Evolutionary conservation across 2,797 vertebrate genomes (phyloP).

Genomic region (Agapornis canus): DNA sequence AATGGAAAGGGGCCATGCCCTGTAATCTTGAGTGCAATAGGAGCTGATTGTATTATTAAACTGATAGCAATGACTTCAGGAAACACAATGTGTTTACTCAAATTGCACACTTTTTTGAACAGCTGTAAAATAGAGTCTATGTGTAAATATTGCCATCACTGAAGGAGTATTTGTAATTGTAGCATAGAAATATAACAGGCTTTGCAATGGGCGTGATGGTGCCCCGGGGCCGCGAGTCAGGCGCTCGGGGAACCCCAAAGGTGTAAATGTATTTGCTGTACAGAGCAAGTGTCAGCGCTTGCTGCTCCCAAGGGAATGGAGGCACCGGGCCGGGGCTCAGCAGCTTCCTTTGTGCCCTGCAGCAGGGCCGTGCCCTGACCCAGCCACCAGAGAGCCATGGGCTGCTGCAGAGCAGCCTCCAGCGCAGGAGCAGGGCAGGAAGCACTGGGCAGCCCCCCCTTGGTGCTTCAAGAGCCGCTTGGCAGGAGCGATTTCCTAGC

Average conservation of each 20-base stretch:
- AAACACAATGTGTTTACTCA: slow-evolving; percentile 70
- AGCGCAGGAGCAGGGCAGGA: not conserved
- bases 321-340: not conserved
- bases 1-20: slow-evolving; percentile 45
- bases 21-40: slow-evolving; percentile 79
- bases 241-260: slow-evolving; percentile 18
- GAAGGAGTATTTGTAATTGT: slow-evolving; percentile 69
- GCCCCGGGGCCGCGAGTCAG: not conserved
- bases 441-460: not conserved
- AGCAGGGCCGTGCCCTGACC: not conserved
- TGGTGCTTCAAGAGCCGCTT: not conserved
- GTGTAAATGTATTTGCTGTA: slow-evolving; percentile 65
- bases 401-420: not conserved
- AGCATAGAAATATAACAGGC: slow-evolving; percentile 51
- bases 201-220: slow-evolving; percentile 1
- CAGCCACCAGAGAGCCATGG: rapidly evolving
- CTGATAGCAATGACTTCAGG: slow-evolving; percentile 70
- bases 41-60: slow-evolving; percentile 74
- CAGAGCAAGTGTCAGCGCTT: slow-evolving; percentile 7
- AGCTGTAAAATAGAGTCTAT: slow-evolving; percentile 74
- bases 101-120: slow-evolving; percentile 75
- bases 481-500: not conserved
- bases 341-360: not conserved
- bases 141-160: slow-evolving; percentile 74
- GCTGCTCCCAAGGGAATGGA: not conserved